Base-by-base conservation (phyloP, 2,797 vertebrate genomes). In the Rachycentron canadum region DNA sequence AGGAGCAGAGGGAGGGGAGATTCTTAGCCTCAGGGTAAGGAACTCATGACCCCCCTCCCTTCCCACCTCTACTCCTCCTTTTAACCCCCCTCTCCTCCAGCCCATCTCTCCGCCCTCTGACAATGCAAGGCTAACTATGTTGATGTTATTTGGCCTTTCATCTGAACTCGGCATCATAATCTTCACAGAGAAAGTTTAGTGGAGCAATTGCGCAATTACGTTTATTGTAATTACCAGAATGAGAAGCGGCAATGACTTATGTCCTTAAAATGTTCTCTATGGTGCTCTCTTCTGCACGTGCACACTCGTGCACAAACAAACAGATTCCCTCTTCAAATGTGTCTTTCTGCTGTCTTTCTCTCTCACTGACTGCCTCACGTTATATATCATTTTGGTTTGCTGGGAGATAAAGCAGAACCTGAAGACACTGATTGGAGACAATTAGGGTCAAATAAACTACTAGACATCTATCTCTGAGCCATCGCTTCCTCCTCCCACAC, bases 21-120 rank as follows among this genome's bases (percentile, higher is more conserved):
- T 88, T 92, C 90, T 92, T 93, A 84, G 92, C 92, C 91, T 88
- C 76, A 36, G 93, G 93, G 87, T 89, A 90, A 91, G 92, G 90
- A 93, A 93, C 90, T 92, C 80, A 86, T 14, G 70, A 3, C 67
- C 43, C 76, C 69, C 45, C n/a, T 25, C 21, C 45, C 38, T 7
- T 11, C 6, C 21, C 47, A 43, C 59, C 69, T 63, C 45, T 70
- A 60, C 79, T 26, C 68, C 76, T 77, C 78, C 59, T 64, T 50
- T 50, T 30, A 63, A 52, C 58, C 61, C 59, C 68, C 49, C 28
- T 16, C 21, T n/a, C 26, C 56, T 53, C 66, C 53, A 32, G 17
- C 21, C 60, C 56, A 58, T 66, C 68, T 49, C 66, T 26, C 73
- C 62, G 19, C 86, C 82, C 76, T 77, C 76, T 89, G 84, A 94